Base-by-base conservation (phyloP, 2,113 vertebrate genomes). In the Hydrolagus affinis region DNA sequence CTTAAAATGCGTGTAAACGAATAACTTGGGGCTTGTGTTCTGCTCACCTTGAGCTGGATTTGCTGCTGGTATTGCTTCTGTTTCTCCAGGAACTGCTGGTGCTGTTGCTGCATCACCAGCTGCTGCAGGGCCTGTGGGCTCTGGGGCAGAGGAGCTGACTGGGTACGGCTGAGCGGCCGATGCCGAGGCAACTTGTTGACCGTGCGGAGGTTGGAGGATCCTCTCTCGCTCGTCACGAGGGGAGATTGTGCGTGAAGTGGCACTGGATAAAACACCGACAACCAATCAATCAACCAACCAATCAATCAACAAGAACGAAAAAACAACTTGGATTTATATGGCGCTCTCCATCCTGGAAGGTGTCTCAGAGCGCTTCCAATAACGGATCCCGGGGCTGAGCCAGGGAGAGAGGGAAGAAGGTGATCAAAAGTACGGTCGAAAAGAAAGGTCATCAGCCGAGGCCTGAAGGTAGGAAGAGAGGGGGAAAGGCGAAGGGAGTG, bases 121-220 rank as follows among this genome's bases (percentile, higher is more conserved):
- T 97, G 96, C 92, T 97, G 96, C 87, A 97, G 91, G n/a, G 96
- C 95, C 90, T 97, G 97, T 0, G 96, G 96, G 59, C 95, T 96
- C 92, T 98, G 96, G 8, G 96, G 96, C 86, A 97, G 89, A 0
- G 96, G 97, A 0, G 97, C 96, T 0, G 96, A 97, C 91, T 98
- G 97, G 0, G 97, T 97, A 76, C 97, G 96, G 87, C 95, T 95
- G 86, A 98, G 87, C 0, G 96, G 96, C 0, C 97, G 94, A 88
- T 98, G 97, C 71, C 96, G 91, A 0, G 96, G 96, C 86, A 98
- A 91, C 89, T 97, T 97, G 90, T 89, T 94, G 87, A 95, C 95
- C 0, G 95, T 88, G 75, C 96, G 92, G 90, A 96, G 94, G 89
- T 89, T 93, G 69, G 91, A 88, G 56, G 94, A 93, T 86, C 94